Conservation (phyloP, 2,113 vertebrate species). For the Sinocyclocheilus grahami region DNA sequence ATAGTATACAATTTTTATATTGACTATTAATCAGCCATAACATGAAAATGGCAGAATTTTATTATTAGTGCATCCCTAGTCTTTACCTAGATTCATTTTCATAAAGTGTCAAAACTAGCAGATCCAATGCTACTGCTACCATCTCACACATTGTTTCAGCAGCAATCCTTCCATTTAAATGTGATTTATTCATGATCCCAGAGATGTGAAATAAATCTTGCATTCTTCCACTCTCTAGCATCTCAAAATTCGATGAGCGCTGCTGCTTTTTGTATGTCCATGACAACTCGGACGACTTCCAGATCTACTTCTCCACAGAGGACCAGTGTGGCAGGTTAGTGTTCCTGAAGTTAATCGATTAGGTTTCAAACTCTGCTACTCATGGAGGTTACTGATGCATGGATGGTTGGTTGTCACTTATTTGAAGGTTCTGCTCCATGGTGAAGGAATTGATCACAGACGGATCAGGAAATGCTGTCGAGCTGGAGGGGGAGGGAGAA, state of each 20-base stretch:
- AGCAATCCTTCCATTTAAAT: background rate
- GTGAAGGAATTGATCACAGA: constrained; percentile 91
- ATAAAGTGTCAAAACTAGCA: no score
- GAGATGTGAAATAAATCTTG: background rate
- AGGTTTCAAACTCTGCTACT: no score
- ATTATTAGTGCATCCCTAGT: no score
- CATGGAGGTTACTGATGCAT: background rate
- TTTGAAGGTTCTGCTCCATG: constrained; percentile 86
- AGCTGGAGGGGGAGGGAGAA: constrained; percentile 86
- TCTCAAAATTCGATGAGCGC: constrained; percentile 93
- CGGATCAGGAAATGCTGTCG: constrained; percentile 78
- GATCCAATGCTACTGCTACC: no score
- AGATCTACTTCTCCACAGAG: constrained; percentile 96
- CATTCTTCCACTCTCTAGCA: constrained; percentile 70
- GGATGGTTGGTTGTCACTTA: background rate
- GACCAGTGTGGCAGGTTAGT: constrained; percentile 87
- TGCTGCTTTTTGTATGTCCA: constrained; percentile 96
- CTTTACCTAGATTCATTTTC: no score
- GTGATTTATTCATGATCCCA: background rate
- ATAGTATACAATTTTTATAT: no score
- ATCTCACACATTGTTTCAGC: no score
- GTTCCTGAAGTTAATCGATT: background rate
- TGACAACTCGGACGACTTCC: constrained; percentile 94
- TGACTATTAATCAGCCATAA: background rate
- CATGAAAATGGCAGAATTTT: background rate